A percentile compares a stretch with the other conserved stretches of the same genome.
Evolutionary conservation across 1,140 invertebrate genomes (phyloP).

Genomic region (Drosophila pruinosa): DNA sequence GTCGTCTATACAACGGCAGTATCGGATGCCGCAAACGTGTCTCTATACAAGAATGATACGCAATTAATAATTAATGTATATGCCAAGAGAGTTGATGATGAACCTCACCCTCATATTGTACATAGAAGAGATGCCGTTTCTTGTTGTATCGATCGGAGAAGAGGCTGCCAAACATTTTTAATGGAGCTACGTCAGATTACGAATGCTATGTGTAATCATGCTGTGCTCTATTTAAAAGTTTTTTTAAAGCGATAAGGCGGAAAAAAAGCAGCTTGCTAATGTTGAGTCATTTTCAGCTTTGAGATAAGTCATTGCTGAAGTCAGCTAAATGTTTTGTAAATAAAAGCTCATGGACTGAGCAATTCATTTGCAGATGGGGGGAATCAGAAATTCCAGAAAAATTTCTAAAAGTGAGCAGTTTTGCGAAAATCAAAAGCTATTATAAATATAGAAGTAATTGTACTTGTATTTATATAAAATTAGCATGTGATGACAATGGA

Average conservation of each 20-base stretch:
- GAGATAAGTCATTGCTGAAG: slow-evolving; percentile 17
- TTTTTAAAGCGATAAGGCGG: background rate
- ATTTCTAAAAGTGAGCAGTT: too few relatives aligned
- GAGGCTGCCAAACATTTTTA: slow-evolving; percentile 36
- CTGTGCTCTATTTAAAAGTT: slow-evolving; percentile 17
- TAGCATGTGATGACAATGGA: too few relatives aligned
- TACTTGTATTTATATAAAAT: too few relatives aligned
- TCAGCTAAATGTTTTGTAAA: slow-evolving; percentile 8
- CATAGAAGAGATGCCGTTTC: slow-evolving; percentile 22
- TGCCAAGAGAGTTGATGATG: background rate
- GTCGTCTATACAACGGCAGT: slow-evolving; percentile 13
- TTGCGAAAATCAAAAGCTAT: too few relatives aligned
- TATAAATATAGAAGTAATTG: too few relatives aligned
- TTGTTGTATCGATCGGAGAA: slow-evolving; percentile 40
- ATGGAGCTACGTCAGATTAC: background rate
- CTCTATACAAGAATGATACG: background rate
- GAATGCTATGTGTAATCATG: slow-evolving; percentile 18
- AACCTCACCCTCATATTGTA: slow-evolving; percentile 34
- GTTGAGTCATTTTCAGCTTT: slow-evolving; percentile 22
- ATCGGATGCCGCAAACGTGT: slow-evolving; percentile 15
- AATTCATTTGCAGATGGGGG: background rate
- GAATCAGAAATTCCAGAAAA: background rate
- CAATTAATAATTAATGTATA: background rate
- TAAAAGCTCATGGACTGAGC: background rate
- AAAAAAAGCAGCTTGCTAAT: slow-evolving; percentile 19